Evolutionary conservation across 2,797 vertebrate species (phyloP).

Genomic region (Semaprochilodus insignis): DNA sequence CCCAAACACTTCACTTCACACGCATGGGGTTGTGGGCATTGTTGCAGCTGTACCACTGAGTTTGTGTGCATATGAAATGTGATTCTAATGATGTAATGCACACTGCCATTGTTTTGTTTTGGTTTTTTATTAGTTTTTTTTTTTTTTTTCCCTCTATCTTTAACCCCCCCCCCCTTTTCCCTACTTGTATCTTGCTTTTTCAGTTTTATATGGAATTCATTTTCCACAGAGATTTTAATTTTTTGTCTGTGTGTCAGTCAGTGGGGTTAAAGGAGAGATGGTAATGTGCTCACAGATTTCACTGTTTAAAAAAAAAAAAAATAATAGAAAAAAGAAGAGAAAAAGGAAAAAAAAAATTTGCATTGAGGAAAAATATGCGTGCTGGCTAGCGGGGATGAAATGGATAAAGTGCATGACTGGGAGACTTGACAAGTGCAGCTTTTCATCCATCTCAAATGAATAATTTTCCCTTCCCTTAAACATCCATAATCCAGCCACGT

Average conservation of each 20-base stretch:
- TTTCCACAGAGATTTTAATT: conserved; percentile 74
- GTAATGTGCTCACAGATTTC: conserved; percentile 77
- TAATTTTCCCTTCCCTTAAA: conserved; percentile 87
- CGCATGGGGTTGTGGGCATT: not conserved
- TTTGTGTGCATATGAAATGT: conserved; percentile 63
- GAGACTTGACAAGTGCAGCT: conserved; percentile 85
- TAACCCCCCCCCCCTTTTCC: not conserved
- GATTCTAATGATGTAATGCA: conserved; percentile 72
- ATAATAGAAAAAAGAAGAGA: conserved; percentile 24
- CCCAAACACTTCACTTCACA: not conserved
- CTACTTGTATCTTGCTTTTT: conserved; percentile 56
- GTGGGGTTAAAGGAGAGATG: conserved; percentile 70
- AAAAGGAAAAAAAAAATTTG: conserved; percentile 71
- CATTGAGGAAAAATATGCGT: conserved; percentile 83
- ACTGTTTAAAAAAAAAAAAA: conserved; percentile 63
- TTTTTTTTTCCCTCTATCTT: too few relatives aligned
- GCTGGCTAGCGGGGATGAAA: conserved; percentile 82
- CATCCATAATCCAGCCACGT: conserved; percentile 85
- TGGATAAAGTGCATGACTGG: conserved; percentile 85
- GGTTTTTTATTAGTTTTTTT: conserved; percentile 2
- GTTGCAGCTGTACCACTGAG: conserved; percentile 9
- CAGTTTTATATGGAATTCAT: conserved; percentile 33
- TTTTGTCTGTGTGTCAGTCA: conserved; percentile 71
- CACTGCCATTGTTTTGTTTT: conserved; percentile 78
- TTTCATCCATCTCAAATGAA: conserved; percentile 87